phyloP scores from a whole-genome alignment of 2,888 invertebrate species.

The Doris montereyensis region DNA sequence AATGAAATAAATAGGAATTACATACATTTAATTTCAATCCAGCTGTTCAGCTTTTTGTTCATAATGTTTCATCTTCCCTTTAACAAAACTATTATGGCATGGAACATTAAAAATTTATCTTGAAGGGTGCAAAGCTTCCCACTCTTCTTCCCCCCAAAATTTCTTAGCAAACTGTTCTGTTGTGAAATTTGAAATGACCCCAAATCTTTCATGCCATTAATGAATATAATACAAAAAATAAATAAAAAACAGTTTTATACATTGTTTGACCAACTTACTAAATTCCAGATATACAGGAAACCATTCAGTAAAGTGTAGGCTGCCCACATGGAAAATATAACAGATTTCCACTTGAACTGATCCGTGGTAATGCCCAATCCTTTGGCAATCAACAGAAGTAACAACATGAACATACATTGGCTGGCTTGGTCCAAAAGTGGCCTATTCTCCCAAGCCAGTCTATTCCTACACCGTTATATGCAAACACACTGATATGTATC shows the following conservation, averaged over 20 bases:
- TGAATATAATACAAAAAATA: too few species aligned
- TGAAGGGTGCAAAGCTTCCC: too few species aligned
- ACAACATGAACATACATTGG: constrained; percentile 92
- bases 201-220: not conserved
- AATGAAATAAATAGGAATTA: not conserved
- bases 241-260: not conserved
- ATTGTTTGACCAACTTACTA: constrained; percentile 79
- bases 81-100: too few species aligned
- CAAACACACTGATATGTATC: constrained; percentile 90
- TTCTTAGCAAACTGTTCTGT: not conserved
- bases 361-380: constrained; percentile 96
- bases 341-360: constrained; percentile 88
- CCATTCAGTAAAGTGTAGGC: constrained; percentile 92
- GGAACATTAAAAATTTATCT: too few species aligned
- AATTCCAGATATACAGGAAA: constrained; percentile 94
- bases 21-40: not conserved
- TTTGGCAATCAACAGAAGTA: constrained; percentile 92
- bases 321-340: constrained; percentile 91
- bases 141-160: not conserved
- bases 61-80: too few species aligned
- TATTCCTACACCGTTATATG: constrained; percentile 91
- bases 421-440: constrained; percentile 92
- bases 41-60: too few species aligned
- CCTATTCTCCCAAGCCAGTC: constrained; percentile 87
- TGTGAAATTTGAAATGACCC: not conserved